Evolutionary conservation across 1,140 invertebrate genomes (phyloP), one percentile per base, ranked within the genome.

Genomic region (Aphaenogaster ashmeadi): DNA sequence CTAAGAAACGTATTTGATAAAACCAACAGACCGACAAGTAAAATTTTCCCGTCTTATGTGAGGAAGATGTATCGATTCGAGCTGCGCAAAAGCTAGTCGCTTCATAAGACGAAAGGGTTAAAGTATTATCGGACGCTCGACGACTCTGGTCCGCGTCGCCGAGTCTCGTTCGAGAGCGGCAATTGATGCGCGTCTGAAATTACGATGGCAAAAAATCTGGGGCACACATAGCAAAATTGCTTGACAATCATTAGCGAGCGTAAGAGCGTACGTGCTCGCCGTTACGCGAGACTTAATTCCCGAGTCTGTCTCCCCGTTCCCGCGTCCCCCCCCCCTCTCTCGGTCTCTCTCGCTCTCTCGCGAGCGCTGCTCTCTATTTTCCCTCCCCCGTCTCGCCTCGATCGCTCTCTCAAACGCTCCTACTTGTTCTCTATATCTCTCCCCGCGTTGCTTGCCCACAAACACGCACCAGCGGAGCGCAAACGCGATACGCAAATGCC

Each of bases 221-320:
- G 44, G 60, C 71, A 60, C 52, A 41, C 3, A 67, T 41, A 38
- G 77, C 56, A 75, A 89, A 86, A 88, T 79, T 86, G 60, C 75
- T 38, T n/a, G 58, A 77, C 85, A 80, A 90, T 81, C 64, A 71
- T 90, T 90, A 90, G 85, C 89, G 75, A 74, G 60, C 71, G 80
- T 78, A 90, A 71, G 15, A 27, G 44, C 71, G 75, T 83, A 78
- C 27, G 36, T 64, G 71, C 47, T 54, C 54, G 60, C 33, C 44
- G 77, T 87, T 84, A 87, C 74, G 86, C 86, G 89, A 71, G 75
- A 50, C 21, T 90, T 81, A 80, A 90, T 90, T 88, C 50, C 54
- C 60, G 13, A 69, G 71, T 83, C 54, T 54, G 27, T 33, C 13
- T 36, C 15, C 21, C 11, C 27, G 1, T 6, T n/a, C 13, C 50